Evolutionary conservation across 2,113 vertebrate genomes (phyloP).

Genomic region (Microcebus griseorufus): DNA sequence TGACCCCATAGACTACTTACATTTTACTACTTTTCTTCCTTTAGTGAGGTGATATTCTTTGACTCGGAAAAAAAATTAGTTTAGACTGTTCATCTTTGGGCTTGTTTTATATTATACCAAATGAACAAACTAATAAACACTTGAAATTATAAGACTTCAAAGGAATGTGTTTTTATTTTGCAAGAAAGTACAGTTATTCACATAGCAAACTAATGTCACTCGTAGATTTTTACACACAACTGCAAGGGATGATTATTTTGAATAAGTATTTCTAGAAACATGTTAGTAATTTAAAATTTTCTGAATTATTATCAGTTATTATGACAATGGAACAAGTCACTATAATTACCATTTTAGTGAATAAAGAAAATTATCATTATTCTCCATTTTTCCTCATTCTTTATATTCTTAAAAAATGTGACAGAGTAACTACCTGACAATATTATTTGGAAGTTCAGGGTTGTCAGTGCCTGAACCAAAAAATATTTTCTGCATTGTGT

Average conservation of each 20-base stretch:
- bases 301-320: background rate
- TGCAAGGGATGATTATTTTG: background rate
- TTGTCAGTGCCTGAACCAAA: background rate
- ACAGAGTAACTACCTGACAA: background rate
- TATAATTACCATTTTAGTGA: background rate
- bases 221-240: background rate
- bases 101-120: background rate
- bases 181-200: background rate
- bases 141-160: background rate
- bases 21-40: background rate
- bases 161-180: background rate
- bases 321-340: background rate
- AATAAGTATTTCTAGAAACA: background rate
- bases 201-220: background rate
- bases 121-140: background rate
- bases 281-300: background rate
- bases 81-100: background rate
- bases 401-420: background rate
- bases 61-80: background rate
- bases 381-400: background rate
- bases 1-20: background rate
- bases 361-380: background rate
- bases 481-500: background rate
- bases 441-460: background rate
- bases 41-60: background rate